These are phyloP conservation scores for Elegia similella DNA, from an alignment of 2,888 invertebrate species.

Conservation along the genomic window DNA sequence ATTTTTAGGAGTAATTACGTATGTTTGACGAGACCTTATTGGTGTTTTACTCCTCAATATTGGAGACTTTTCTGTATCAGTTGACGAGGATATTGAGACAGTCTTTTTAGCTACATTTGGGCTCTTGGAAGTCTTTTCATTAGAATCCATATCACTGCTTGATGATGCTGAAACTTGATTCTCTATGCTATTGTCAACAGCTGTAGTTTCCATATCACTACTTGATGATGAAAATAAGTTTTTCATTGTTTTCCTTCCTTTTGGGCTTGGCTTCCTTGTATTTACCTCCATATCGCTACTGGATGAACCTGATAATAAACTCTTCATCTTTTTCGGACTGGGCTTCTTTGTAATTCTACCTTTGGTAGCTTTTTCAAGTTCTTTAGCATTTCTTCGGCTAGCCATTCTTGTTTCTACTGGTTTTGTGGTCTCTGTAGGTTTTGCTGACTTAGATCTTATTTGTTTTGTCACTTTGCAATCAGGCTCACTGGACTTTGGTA, in stretches of 20 bases:
- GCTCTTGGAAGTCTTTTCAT: background rate
- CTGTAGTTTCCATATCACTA: background rate
- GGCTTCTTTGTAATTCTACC: constrained; percentile 27
- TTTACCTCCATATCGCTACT: constrained; percentile 32
- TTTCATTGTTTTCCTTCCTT: background rate
- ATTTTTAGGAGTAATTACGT: constrained; percentile 44
- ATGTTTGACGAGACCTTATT: background rate
- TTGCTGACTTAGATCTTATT: constrained; percentile 28
- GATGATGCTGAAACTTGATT: background rate
- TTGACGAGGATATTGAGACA: background rate
- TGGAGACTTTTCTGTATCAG: constrained; percentile 18
- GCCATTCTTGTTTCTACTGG: constrained; percentile 23
- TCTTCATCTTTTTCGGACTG: constrained; percentile 27
- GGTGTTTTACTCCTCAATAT: constrained; percentile 25
- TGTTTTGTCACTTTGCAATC: constrained; percentile 21
- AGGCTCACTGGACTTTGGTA: constrained; percentile 14
- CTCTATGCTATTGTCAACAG: background rate
- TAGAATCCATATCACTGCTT: background rate
- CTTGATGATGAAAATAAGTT: background rate
- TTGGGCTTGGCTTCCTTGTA: background rate
- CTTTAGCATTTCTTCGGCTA: constrained; percentile 23
- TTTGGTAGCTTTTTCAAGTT: constrained; percentile 25
- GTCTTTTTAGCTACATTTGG: background rate
- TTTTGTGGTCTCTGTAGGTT: constrained; percentile 1
- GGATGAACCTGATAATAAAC: constrained; percentile 26